Evolutionary conservation across 2,888 invertebrate species (phyloP).

Genomic region (Thymelicus sylvestris): DNA sequence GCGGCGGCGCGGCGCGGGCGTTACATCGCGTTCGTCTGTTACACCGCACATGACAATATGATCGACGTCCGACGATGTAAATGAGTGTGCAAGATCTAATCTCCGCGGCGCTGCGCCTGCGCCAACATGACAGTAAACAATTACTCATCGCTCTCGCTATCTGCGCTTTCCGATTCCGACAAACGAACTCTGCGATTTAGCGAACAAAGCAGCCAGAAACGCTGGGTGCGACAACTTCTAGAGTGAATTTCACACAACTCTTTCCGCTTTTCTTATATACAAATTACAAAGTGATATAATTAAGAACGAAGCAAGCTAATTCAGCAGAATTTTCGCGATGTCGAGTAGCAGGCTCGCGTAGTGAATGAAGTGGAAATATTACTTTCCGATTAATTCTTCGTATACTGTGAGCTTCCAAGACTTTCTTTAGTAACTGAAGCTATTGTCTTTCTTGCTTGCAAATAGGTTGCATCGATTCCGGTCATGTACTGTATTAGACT

Average conservation of each 20-base stretch:
- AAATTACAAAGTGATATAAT: not conserved
- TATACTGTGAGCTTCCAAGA: not conserved
- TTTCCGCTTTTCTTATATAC: not conserved
- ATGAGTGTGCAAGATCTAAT: conserved; percentile 32
- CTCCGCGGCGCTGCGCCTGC: not conserved
- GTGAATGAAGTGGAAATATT: no score
- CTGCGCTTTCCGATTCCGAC: not conserved
- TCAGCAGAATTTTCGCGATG: not conserved
- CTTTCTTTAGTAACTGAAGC: not conserved
- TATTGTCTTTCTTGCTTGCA: no score
- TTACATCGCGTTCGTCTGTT: not conserved
- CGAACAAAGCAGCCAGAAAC: conserved; percentile 15
- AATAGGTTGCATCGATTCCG: no score
- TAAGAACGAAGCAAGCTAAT: conserved; percentile 4
- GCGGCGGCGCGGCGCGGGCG: no score
- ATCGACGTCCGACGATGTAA: conserved; percentile 28
- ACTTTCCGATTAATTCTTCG: not conserved
- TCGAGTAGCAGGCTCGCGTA: no score
- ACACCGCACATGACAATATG: conserved; percentile 9
- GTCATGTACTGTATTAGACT: no score
- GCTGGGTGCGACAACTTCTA: conserved; percentile 1
- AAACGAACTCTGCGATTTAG: not conserved
- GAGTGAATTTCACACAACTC: conserved; percentile 12
- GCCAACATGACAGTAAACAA: conserved; percentile 8
- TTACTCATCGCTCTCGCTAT: conserved; percentile 23